These are phyloP conservation scores for Phataginus tricuspis DNA, from an alignment of 2,797 vertebrate genomes.

Conservation along the genomic window DNA sequence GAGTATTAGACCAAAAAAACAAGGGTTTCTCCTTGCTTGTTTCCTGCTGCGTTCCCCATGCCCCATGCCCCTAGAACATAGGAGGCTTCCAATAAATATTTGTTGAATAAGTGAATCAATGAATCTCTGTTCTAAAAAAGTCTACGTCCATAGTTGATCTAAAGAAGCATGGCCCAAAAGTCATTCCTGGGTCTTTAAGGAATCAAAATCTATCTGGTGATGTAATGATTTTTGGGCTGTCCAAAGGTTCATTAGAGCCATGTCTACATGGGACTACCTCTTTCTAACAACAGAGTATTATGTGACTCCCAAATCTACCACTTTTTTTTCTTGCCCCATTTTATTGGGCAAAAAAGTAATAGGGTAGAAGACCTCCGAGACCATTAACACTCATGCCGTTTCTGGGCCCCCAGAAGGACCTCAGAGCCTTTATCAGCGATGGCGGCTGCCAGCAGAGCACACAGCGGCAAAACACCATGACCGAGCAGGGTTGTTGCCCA, in stretches of 20 bases:
- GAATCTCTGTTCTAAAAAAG: neutral
- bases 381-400: neutral
- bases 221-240: neutral
- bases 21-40: neutral
- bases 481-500: neutral
- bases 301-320: neutral
- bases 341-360: neutral
- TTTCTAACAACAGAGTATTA: neutral
- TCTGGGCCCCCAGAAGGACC: neutral
- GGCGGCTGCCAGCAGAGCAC: neutral
- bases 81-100: neutral
- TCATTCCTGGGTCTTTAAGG: neutral
- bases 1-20: neutral
- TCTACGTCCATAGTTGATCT: neutral
- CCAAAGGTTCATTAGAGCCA: neutral
- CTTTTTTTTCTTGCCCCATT: neutral
- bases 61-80: neutral
- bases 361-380: neutral
- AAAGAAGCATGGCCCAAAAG: constrained; percentile 18
- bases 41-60: neutral
- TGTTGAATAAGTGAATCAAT: constrained; percentile 12
- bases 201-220: neutral
- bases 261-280: neutral
- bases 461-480: neutral
- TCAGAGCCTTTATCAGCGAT: neutral